phyloP scores from a whole-genome alignment of 2,113 vertebrate species.

The Chaenocephalus aceratus region DNA sequence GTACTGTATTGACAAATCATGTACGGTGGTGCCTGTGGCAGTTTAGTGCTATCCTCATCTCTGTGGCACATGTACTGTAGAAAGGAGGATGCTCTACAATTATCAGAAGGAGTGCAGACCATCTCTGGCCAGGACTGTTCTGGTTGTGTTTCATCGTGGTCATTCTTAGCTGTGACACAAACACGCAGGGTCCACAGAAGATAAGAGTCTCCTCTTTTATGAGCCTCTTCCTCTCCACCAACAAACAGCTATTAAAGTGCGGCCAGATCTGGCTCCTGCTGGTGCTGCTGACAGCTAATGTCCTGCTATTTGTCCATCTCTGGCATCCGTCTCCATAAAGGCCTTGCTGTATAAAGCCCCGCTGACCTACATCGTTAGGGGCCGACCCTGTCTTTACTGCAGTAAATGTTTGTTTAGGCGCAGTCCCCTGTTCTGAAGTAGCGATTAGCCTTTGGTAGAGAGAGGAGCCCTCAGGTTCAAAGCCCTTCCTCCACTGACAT shows the following conservation, averaged over 20 bases:
- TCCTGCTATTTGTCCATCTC: slow-evolving; percentile 81
- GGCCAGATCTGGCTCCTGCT: slow-evolving; percentile 73
- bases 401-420: slow-evolving; percentile 81
- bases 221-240: slow-evolving; percentile 74
- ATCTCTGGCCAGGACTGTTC: slow-evolving; percentile 25
- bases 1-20: slow-evolving; percentile 68
- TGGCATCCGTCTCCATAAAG: slow-evolving; percentile 77
- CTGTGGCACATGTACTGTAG: slow-evolving; percentile 12
- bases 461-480: slow-evolving; percentile 78
- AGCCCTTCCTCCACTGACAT: slow-evolving; percentile 73
- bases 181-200: slow-evolving; percentile 62
- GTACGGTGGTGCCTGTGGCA: not conserved
- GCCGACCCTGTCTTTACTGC: slow-evolving; percentile 75
- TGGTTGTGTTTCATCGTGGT: slow-evolving; percentile 47
- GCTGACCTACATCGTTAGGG: slow-evolving; percentile 76
- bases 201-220: slow-evolving; percentile 80
- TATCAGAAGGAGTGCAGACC: slow-evolving; percentile 47
- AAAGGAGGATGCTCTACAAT: slow-evolving; percentile 46
- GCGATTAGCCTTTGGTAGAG: slow-evolving; percentile 75
- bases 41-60: slow-evolving; percentile 13
- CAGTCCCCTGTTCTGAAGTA: slow-evolving; percentile 68
- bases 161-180: slow-evolving; percentile 63
- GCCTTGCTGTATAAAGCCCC: slow-evolving; percentile 65
- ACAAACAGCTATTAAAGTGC: slow-evolving; percentile 76
- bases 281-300: slow-evolving; percentile 77